Percentiles rank a stretch among this genome's conserved stretches.
These are phyloP conservation scores for Operophtera brumata DNA, from an alignment of 2,888 invertebrate species.

Conservation along the genomic window DNA sequence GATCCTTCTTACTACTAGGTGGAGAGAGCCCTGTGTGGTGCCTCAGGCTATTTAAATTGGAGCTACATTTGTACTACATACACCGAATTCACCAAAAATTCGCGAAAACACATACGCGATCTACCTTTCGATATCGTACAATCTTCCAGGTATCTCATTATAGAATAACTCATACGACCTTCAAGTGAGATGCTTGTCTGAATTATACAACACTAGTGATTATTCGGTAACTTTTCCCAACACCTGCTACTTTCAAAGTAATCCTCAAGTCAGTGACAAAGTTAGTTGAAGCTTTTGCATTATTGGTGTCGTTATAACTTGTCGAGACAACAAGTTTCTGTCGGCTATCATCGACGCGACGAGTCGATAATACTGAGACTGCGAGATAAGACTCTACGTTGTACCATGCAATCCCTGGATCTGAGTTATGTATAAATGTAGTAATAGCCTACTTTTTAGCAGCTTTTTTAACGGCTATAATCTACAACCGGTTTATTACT, in stretches of 20 bases:
- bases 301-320: constrained; percentile 27
- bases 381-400: constrained; percentile 5
- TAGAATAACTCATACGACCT: constrained; percentile 1
- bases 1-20: too few relatives aligned
- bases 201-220: constrained; percentile 10
- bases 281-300: constrained; percentile 14
- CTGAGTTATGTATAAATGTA: constrained; percentile 9
- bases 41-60: too few relatives aligned
- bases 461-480: constrained; percentile 1
- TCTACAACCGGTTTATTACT: background rate
- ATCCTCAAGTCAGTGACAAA: constrained; percentile 13
- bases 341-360: background rate
- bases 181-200: constrained; percentile 1
- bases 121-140: background rate
- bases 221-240: constrained; percentile 18
- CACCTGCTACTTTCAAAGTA: constrained; percentile 24
- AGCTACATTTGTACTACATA: too few relatives aligned
- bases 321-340: constrained; percentile 7
- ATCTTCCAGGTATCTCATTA: too few relatives aligned
- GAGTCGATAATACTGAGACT: background rate
- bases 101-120: constrained; percentile 2
- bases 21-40: too few relatives aligned
- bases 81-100: background rate
- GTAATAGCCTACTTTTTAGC: too few relatives aligned
- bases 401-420: constrained; percentile 12